Conservation (phyloP, 2,888 invertebrate species). For the Apodemia arnacis region DNA sequence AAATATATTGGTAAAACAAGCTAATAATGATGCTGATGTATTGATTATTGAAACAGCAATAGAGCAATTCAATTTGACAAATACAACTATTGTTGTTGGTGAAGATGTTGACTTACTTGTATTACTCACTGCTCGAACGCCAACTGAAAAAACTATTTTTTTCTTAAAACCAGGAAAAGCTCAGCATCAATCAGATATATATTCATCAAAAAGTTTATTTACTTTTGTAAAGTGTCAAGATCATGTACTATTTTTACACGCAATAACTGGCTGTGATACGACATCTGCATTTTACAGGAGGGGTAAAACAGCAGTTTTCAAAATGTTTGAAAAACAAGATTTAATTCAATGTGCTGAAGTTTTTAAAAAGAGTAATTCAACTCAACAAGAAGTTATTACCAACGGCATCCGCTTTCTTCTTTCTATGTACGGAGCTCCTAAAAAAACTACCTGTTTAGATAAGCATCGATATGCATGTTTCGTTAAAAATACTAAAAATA, state of each 20-base stretch:
- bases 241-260: slow-evolving; percentile 72
- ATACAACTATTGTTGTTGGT: slow-evolving; percentile 79
- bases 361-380: slow-evolving; percentile 42
- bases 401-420: slow-evolving; percentile 48
- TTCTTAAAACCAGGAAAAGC: slow-evolving; percentile 82
- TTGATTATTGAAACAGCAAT: slow-evolving; percentile 78
- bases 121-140: slow-evolving; percentile 77
- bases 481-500: slow-evolving; percentile 41
- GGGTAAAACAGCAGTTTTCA: slow-evolving; percentile 48
- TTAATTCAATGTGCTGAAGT: slow-evolving; percentile 33
- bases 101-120: slow-evolving; percentile 80
- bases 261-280: slow-evolving; percentile 68
- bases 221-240: slow-evolving; percentile 75
- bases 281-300: slow-evolving; percentile 76
- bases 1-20: slow-evolving; percentile 86
- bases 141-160: slow-evolving; percentile 77
- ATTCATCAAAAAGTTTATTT: slow-evolving; percentile 79
- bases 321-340: slow-evolving; percentile 45
- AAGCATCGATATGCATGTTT: slow-evolving; percentile 21
- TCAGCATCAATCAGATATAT: slow-evolving; percentile 72
- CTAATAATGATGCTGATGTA: slow-evolving; percentile 71
- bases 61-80: slow-evolving; percentile 68
- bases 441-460: neutral
- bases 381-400: slow-evolving; percentile 31
- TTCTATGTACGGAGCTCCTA: slow-evolving; percentile 43